A percentile compares a stretch with the other conserved stretches of the same genome.
Conservation (phyloP, 2,113 vertebrate genomes). For the Sphaerodactylus townsendi region DNA sequence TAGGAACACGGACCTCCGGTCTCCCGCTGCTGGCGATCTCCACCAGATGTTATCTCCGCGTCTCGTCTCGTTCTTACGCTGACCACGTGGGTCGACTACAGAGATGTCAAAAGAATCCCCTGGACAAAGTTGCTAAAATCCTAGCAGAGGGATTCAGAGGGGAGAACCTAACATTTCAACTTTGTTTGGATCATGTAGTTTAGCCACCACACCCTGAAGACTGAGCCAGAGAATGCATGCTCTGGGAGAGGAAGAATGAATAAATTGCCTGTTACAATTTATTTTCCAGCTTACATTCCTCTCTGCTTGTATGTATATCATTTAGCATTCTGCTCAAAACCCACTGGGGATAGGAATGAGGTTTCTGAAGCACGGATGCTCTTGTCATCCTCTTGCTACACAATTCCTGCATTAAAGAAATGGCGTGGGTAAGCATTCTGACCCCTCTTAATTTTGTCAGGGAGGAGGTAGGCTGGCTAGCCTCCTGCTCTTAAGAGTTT, state of each 20-base stretch:
- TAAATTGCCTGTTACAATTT: neutral
- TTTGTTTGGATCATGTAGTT: neutral
- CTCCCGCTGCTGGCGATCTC: too few species aligned
- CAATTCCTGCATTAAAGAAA: neutral
- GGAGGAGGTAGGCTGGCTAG: neutral
- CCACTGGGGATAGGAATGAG: neutral
- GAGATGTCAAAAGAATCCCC: neutral
- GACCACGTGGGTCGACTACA: too few species aligned
- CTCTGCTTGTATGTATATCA: accelerated
- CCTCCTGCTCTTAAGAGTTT: accelerated
- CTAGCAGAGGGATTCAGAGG: neutral
- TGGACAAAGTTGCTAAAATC: neutral
- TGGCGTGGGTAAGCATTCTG: accelerated
- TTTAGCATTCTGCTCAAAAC: neutral
- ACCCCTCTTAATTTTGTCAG: accelerated
- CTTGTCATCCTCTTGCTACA: neutral
- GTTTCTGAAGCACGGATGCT: neutral
- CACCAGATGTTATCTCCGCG: too few species aligned
- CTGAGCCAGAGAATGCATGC: neutral
- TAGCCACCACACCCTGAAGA: neutral
- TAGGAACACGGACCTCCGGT: too few species aligned
- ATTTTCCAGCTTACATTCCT: neutral
- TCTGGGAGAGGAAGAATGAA: neutral
- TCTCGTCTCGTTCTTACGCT: too few species aligned
- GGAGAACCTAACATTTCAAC: neutral